Conservation (phyloP, 2,113 vertebrate genomes). For the Oreochromis spilurus region DNA sequence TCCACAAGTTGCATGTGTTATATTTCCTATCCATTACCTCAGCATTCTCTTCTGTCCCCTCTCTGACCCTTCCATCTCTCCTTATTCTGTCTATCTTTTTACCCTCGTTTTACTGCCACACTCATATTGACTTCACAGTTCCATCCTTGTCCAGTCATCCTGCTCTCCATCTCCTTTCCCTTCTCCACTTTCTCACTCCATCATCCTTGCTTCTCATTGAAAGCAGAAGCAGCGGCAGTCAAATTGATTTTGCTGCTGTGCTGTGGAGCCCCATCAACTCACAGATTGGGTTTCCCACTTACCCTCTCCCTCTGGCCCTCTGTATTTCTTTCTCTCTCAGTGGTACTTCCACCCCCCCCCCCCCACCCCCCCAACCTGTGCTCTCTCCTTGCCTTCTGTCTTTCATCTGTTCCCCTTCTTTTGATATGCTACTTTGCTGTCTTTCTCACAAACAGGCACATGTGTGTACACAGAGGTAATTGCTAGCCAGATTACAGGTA, state of each 20-base stretch:
- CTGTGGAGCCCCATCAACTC: conserved; percentile 66
- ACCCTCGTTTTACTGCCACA: conserved; percentile 7
- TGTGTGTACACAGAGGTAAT: not conserved
- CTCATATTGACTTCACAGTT: conserved; percentile 35
- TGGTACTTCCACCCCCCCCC: not conserved
- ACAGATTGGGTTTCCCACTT: conserved; percentile 62
- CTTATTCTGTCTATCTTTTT: conserved; percentile 22
- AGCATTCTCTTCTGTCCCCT: conserved; percentile 28
- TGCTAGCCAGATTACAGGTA: conserved; percentile 3
- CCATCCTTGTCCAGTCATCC: conserved; percentile 38
- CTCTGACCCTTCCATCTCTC: conserved; percentile 29
- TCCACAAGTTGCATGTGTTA: not conserved
- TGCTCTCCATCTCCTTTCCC: conserved; percentile 26
- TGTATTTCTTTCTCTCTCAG: conserved; percentile 12
- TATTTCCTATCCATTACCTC: not conserved
- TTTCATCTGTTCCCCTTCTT: not conserved
- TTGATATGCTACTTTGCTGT: not conserved
- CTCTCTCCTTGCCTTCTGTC: not conserved
- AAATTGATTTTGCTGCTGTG: conserved; percentile 70
- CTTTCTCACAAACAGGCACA: not conserved
- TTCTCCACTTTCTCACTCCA: conserved; percentile 33
- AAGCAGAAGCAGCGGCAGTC: conserved; percentile 57
- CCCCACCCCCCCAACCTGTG: not conserved
- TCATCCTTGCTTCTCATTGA: conserved; percentile 54
- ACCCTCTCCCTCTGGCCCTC: conserved; percentile 41